Conservation (phyloP, 2,113 vertebrate species). For the Boulengeromyrus knoepffleri region DNA sequence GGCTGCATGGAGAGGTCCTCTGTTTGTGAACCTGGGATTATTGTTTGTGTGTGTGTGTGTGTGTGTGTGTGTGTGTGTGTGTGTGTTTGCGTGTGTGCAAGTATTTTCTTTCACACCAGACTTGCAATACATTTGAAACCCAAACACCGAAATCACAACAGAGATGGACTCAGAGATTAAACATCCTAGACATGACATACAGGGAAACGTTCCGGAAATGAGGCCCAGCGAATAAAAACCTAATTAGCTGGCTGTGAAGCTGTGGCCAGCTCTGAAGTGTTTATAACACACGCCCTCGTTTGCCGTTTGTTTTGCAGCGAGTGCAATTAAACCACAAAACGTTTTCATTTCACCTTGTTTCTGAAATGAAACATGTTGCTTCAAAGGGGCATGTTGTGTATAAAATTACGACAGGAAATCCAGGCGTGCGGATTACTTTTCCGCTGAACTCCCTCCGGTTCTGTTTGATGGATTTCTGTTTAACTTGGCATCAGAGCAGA, state of each 20-base stretch:
- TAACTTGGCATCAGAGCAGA: neutral
- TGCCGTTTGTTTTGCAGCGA: neutral
- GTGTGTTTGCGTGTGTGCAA: neutral
- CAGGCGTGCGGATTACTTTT: neutral
- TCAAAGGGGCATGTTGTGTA: neutral
- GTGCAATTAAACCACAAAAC: neutral
- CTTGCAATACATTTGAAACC: slow-evolving; percentile 7
- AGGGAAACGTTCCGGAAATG: neutral
- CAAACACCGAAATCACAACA: slow-evolving; percentile 10
- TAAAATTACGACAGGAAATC: neutral
- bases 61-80: neutral
- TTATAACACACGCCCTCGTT: neutral
- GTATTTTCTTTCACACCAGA: neutral
- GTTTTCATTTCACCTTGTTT: neutral
- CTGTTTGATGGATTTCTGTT: neutral
- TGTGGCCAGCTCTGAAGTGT: neutral
- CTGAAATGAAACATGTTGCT: neutral
- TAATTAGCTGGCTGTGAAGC: neutral
- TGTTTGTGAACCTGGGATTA: neutral
- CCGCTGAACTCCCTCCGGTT: neutral
- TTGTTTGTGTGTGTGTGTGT: neutral
- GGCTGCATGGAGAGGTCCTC: neutral
- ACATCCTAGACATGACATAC: neutral
- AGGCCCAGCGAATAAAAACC: neutral
- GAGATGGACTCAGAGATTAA: slow-evolving; percentile 13